Evolutionary conservation across 2,888 invertebrate species (phyloP).

Genomic region (Scaptomyza tumidula): DNA sequence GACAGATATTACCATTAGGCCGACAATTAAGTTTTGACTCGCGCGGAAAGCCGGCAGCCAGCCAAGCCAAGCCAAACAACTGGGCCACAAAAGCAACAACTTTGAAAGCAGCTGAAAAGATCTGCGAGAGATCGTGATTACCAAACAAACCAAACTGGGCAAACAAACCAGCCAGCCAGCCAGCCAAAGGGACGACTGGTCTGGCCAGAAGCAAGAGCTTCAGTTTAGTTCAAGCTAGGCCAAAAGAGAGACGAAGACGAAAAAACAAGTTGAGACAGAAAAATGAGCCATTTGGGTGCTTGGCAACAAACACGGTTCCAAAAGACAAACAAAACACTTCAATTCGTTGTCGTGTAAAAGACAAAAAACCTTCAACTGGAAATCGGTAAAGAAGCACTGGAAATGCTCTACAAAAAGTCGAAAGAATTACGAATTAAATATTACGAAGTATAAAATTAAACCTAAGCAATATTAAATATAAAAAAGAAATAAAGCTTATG

Average conservation of each 20-base stretch:
- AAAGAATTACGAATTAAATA: too few relatives aligned
- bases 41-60: constrained; percentile 56
- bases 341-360: constrained; percentile 62
- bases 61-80: constrained; percentile 40
- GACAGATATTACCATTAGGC: constrained; percentile 64
- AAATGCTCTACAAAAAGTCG: constrained; percentile 16
- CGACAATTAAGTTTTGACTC: constrained; percentile 68
- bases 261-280: constrained; percentile 13
- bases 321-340: constrained; percentile 63
- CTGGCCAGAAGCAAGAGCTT: constrained; percentile 39
- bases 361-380: constrained; percentile 53
- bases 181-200: constrained; percentile 55
- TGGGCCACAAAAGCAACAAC: constrained; percentile 53
- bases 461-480: too few relatives aligned
- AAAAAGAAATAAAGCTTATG: too few relatives aligned
- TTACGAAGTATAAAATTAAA: too few relatives aligned
- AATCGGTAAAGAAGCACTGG: constrained; percentile 10
- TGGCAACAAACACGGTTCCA: constrained; percentile 66
- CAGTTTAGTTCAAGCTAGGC: constrained; percentile 12
- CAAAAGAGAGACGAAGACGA: not conserved
- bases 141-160: constrained; percentile 52
- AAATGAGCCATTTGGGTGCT: constrained; percentile 62
- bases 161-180: constrained; percentile 47
- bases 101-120: constrained; percentile 62
- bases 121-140: constrained; percentile 65